A percentile compares a stretch with the other conserved stretches of the same genome.
Evolutionary conservation across 2,113 vertebrate genomes (phyloP).

Genomic region (Typhlomys cinereus): DNA sequence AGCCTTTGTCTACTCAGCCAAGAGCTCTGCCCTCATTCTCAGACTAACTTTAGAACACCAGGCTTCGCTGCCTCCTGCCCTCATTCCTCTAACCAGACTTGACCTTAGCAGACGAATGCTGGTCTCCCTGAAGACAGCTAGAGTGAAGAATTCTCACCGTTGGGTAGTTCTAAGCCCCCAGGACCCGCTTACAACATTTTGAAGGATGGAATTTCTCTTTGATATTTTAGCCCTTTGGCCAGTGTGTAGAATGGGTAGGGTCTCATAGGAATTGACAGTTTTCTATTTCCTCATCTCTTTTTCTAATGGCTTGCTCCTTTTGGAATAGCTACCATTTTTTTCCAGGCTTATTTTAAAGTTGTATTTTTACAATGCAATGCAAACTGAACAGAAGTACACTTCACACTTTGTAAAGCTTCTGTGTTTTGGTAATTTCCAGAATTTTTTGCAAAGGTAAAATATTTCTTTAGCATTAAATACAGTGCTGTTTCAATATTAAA

Average conservation of each 20-base stretch:
- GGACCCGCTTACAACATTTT: neutral
- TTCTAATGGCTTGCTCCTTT: neutral
- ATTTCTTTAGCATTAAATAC: neutral
- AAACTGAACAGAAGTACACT: neutral
- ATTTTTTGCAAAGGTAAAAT: slow-evolving; percentile 22
- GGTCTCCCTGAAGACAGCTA: neutral
- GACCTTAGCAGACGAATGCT: neutral
- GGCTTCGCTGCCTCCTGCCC: neutral
- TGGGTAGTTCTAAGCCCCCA: neutral
- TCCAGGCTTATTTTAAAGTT: slow-evolving; percentile 34
- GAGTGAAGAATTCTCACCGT: neutral
- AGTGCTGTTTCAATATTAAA: neutral
- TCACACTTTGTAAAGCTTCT: neutral
- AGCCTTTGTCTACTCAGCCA: neutral
- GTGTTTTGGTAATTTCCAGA: neutral
- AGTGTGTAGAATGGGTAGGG: neutral
- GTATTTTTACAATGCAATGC: neutral
- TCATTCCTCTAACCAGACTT: neutral
- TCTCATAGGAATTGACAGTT: neutral
- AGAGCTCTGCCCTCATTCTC: neutral
- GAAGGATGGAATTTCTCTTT: neutral
- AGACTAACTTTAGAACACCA: neutral
- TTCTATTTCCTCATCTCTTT: neutral
- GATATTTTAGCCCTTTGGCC: neutral
- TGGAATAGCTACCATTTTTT: neutral